Base-by-base conservation (phyloP, 1,140 invertebrate species). In the Odontomachus brunneus region DNA sequence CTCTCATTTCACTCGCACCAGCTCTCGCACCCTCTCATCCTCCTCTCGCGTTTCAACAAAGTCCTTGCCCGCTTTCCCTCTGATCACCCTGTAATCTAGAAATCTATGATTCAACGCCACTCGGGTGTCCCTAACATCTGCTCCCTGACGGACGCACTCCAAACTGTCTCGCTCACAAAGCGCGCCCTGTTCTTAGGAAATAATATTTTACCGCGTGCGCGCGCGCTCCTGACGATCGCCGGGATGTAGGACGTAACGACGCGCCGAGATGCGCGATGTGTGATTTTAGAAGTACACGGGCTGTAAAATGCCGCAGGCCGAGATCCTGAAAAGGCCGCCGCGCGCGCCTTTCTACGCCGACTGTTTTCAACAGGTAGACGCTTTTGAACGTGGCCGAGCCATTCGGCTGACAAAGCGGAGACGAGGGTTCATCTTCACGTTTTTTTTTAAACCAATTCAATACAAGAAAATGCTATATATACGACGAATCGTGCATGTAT, bases 31-130 rank as follows among this genome's bases (percentile, higher is more conserved):
- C 51, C 63, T 82, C 83, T 59, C 66, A 53, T 49, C 51, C 51
- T 80, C 82, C 83, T 82, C 82, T 86, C 55, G 66, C 88, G 38
- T 87, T 88, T 87, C 86, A 82, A 62, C 82, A 29, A 76, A 76
- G 82, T 86, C 83, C 85, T 86, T 85, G 82, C 63, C 69, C 75
- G 60, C 66, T 87, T 83, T 89, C 63, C 63, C 88, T 81, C 38
- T 76, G 67, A 83, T 81, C 84, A 84, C 87, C 83, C 88, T 89
- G 87, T 90, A 91, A 91, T 91, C 90, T 91, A 88, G 76, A 84
- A 90, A 91, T 90, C 89, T 91, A 91, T 91, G 90, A 91, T 91
- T 91, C 90, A 91, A 90, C 88, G 85, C 72, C 90, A 91, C 87
- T 91, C 89, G 90, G 81, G 87, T 88, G 90, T 87, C 90, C 83